Percentiles rank a stretch among this genome's conserved stretches.
phyloP scores from a whole-genome alignment of 2,113 vertebrate genomes.

The Vanacampus margaritifer region DNA sequence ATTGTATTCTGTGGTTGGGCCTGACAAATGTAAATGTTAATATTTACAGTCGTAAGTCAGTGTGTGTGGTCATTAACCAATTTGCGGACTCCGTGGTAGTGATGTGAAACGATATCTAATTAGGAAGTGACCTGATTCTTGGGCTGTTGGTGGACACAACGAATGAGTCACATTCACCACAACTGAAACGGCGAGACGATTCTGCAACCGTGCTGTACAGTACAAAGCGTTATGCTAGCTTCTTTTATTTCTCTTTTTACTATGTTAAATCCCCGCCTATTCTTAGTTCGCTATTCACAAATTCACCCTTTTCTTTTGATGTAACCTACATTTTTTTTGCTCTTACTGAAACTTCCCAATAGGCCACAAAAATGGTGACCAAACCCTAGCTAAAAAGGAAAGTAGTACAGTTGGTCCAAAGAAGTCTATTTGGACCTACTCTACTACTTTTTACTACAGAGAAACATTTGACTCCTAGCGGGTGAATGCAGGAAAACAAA shows the following conservation, averaged over 20 bases:
- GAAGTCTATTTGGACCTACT: not conserved
- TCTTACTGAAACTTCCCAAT: not conserved
- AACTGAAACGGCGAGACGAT: not conserved
- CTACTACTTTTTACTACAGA: too few relatives aligned
- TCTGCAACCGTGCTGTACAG: not conserved
- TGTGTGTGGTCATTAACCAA: not conserved
- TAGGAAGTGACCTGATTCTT: not conserved
- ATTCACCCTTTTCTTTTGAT: not conserved
- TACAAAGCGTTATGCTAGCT: not conserved
- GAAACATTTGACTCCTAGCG: constrained; percentile 6
- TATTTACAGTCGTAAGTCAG: not conserved
- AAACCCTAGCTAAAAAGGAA: not conserved
- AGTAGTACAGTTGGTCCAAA: not conserved
- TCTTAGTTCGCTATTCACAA: not conserved
- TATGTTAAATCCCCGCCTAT: not conserved
- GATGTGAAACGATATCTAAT: not conserved
- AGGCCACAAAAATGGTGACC: not conserved
- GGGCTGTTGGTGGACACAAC: too few relatives aligned
- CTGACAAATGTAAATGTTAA: not conserved
- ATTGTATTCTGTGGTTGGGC: too few relatives aligned
- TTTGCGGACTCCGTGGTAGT: not conserved
- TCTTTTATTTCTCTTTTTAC: not conserved
- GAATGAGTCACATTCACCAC: not conserved
- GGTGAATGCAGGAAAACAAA: constrained; percentile 13
- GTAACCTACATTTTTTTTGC: not conserved